These are phyloP conservation scores for Charadrius vociferus DNA, from an alignment of 2,113 vertebrate species.

Conservation along the genomic window DNA sequence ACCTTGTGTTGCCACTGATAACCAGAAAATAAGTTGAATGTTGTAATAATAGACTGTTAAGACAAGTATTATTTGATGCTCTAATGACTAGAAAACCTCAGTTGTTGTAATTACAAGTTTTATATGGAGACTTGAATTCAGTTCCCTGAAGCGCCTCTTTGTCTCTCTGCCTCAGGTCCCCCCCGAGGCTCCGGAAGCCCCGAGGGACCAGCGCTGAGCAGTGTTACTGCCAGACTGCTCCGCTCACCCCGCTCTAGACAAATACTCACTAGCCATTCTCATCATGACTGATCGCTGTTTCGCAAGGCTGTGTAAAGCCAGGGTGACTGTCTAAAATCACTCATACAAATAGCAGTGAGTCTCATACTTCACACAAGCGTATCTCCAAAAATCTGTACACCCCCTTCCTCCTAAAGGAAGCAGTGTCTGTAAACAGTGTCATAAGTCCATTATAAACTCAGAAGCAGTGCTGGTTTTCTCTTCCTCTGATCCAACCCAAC, in stretches of 20 bases:
- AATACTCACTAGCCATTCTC: not conserved
- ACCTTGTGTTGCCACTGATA: not conserved
- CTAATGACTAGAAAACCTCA: not conserved
- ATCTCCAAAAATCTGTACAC: not conserved
- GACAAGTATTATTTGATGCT: not conserved
- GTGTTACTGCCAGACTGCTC: not conserved
- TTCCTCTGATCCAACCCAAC: not conserved
- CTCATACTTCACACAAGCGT: not conserved
- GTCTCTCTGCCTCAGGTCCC: not conserved
- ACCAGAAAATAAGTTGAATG: not conserved
- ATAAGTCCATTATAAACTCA: not conserved
- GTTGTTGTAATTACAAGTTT: not conserved
- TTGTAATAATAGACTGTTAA: not conserved
- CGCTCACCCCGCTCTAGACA: not conserved
- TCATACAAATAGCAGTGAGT: not conserved
- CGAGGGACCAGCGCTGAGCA: not conserved
- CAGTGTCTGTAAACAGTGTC: not conserved
- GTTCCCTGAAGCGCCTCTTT: not conserved
- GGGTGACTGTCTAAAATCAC: not conserved
- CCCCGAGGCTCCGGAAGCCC: not conserved
- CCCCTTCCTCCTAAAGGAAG: not conserved
- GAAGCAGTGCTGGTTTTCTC: not conserved
- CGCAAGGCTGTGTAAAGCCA: not conserved
- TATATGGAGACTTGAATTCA: not conserved
- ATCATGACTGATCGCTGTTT: accelerated